phyloP scores from a whole-genome alignment of 2,888 invertebrate species.

The Holacanthella duospinosa region DNA sequence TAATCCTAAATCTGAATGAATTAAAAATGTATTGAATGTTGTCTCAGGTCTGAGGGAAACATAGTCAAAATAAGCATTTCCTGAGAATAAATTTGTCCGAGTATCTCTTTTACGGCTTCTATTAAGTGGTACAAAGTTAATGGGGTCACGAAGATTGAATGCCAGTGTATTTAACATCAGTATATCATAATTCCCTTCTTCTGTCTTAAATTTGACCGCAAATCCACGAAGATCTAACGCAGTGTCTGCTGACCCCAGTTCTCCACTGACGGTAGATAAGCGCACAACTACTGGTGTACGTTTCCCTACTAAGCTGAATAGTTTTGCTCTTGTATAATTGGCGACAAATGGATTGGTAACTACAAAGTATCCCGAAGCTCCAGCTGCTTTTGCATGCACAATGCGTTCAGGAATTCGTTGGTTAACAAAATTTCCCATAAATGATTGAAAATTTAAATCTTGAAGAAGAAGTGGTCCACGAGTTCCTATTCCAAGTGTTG shows the following conservation, averaged over 20 bases:
- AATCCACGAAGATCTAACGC: constrained; percentile 53
- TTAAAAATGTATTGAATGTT: constrained; percentile 67
- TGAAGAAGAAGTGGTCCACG: background rate
- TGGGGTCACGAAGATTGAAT: constrained; percentile 82
- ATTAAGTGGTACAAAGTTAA: constrained; percentile 85
- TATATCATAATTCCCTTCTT: constrained; percentile 67
- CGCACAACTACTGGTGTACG: constrained; percentile 65
- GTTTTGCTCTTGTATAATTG: background rate
- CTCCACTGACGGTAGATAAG: constrained; percentile 78
- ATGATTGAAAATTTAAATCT: background rate
- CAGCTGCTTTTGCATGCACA: background rate
- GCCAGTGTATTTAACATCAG: constrained; percentile 89
- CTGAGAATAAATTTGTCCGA: constrained; percentile 72
- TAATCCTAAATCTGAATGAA: constrained; percentile 84
- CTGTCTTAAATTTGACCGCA: constrained; percentile 46
- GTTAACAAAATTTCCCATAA: background rate
- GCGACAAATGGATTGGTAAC: background rate
- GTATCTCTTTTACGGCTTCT: constrained; percentile 96
- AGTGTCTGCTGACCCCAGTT: constrained; percentile 54
- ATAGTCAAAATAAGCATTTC: constrained; percentile 61
- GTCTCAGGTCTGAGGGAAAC: constrained; percentile 76
- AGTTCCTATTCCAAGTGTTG: background rate
- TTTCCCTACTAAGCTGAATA: constrained; percentile 44
- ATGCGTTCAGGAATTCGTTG: background rate
- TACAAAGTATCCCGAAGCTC: background rate